Base-by-base conservation (phyloP, 1,140 invertebrate genomes). In the Trialeurodes vaporariorum region DNA sequence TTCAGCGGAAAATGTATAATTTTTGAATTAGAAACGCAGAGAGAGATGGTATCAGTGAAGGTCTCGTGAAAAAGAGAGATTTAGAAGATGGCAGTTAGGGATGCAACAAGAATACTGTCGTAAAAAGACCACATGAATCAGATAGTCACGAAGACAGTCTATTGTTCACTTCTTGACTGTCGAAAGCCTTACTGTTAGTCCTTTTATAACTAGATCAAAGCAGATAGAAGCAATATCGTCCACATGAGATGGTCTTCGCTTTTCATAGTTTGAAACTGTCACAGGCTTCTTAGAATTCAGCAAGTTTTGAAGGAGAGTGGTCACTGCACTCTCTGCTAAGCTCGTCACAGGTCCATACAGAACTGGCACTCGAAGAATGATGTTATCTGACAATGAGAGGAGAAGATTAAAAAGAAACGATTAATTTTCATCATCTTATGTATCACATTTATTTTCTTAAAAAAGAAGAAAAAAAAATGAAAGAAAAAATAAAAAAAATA, bases 321-420 rank as follows among this genome's bases (percentile, higher is more conserved):
- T 82, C 2, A 84, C 77, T 25, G 83, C 81, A 77, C 81, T 83
- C 72, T 84, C 83, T 24, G 73, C 75, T 25, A 83, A 67, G 22
- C 69, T 75, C 70, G 83, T 81, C 23, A 83, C 79, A 26, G 76
- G 72, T 24, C 81, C 82, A 74, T 83, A 84, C 2, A 84, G 71
- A 22, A 84, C 76, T 24, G 83, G 83, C 27, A 84, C 75, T 63
- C 83, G 72, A 2, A 84, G 71, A 25, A 84, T 75, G 64, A 77
- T 70, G 70, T 79, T 78, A 40, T 74, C 82, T 81, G 70, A 23
- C 68, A 71, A 67, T 21, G 17, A 49, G 34, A 49, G 17, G 17
- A 49, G n/a, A n/a, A n/a, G n/a, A 66, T 63, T 65, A 60, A 67
- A 68, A 61, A 63, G 13, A 24, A 21, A 12, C n/a, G 24, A 13